Conservation (phyloP, 2,113 vertebrate species). For the Cyanoderma ruficeps region DNA sequence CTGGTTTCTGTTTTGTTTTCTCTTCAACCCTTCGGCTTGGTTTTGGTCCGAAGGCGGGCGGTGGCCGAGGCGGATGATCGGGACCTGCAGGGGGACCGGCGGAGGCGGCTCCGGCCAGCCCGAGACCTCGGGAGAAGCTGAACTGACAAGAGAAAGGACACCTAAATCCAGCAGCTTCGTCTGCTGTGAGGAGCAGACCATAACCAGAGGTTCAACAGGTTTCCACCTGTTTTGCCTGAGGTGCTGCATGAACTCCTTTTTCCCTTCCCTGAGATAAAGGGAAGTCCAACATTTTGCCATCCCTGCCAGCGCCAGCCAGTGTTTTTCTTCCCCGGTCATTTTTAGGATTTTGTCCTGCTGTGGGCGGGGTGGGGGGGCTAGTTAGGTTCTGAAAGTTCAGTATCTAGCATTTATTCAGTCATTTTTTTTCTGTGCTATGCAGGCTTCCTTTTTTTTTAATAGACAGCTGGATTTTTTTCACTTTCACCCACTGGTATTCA, state of each 20-base stretch:
- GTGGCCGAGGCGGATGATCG: accelerated
- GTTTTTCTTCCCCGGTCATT: background rate
- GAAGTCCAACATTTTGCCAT: background rate
- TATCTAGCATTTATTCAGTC: background rate
- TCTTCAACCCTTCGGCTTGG: background rate
- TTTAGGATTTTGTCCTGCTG: background rate
- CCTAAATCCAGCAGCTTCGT: background rate
- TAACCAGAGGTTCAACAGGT: accelerated
- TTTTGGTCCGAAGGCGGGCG: accelerated
- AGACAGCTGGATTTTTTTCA: background rate
- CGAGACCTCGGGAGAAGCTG: background rate
- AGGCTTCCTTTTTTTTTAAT: background rate
- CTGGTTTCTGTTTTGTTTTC: background rate
- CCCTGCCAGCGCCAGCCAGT: background rate
- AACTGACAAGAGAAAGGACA: background rate
- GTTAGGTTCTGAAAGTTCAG: background rate
- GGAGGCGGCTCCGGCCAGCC: too few relatives aligned
- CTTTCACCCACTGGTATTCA: background rate
- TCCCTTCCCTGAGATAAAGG: background rate
- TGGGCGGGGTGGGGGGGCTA: accelerated
- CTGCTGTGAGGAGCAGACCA: background rate
- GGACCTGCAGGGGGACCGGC: too few relatives aligned
- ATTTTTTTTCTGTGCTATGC: background rate
- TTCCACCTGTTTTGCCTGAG: background rate
- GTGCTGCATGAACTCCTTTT: background rate